Evolutionary conservation across 2,113 vertebrate genomes (phyloP).

Genomic region (Muntiacus muntjak): DNA sequence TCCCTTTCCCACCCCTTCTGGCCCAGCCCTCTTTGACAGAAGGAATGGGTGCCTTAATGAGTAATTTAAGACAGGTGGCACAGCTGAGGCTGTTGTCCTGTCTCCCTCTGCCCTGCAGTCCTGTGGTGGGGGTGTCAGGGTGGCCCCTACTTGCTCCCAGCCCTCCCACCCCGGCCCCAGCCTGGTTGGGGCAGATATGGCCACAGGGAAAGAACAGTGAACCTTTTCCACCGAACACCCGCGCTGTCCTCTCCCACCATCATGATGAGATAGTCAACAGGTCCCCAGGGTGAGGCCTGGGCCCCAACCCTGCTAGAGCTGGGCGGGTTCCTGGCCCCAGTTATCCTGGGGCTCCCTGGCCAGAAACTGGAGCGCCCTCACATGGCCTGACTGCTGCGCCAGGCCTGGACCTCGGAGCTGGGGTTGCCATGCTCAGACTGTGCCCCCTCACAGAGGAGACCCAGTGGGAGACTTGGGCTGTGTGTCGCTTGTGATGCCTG

Average conservation of each 20-base stretch:
- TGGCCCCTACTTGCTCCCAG: background rate
- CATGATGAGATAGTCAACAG: background rate
- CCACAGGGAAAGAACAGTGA: background rate
- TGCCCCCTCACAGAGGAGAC: background rate
- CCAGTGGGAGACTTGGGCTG: background rate
- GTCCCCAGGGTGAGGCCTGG: background rate
- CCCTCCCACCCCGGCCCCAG: background rate
- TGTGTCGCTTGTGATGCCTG: background rate
- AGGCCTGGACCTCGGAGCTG: background rate
- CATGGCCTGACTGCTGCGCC: background rate
- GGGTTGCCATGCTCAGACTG: background rate
- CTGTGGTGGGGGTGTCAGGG: background rate
- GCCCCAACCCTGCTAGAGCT: no score
- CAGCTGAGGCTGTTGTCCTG: background rate
- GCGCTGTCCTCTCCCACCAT: background rate
- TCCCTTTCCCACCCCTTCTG: background rate
- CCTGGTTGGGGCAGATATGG: no score
- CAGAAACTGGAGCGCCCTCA: background rate
- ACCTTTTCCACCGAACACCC: background rate
- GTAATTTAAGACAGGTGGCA: background rate
- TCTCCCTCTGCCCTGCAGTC: background rate
- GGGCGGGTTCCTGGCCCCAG: no score
- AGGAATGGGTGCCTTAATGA: background rate
- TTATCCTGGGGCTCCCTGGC: background rate
- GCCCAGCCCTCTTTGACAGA: background rate